Evolutionary conservation across 2,888 invertebrate species (phyloP), one percentile per base, ranked within the genome.

Genomic region (Caenorhabditis uteleia): DNA sequence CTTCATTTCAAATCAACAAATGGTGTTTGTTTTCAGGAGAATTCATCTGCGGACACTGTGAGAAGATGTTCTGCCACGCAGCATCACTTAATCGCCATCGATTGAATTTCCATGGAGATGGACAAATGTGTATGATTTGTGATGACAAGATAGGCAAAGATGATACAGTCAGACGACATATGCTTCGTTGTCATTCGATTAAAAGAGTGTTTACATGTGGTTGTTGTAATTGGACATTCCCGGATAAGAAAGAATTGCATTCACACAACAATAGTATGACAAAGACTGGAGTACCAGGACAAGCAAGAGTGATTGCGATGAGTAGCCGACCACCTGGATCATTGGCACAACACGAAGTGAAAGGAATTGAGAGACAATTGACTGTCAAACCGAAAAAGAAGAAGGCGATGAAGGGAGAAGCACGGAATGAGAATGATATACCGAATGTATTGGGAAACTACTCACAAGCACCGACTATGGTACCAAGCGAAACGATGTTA

Each of bases 141-240:
- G n/a, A 45, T 50, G 23, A 6, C 23, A 43, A 50, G 20, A 4
- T 16, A 2, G 7, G 25, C 38, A 23, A 20, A 16, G 69, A 73
- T 33, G 73, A 74, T 39, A 71, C 72, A 8, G 65, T 75, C n/a
- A 67, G 72, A 12, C 57, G 70, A 8, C 75, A 75, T 56, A 75
- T 75, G 75, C 42, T 42, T 16, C 8, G 26, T 2, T 26, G 50
- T 16, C 75, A 75, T 43, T 36, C 48, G 1, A 70, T 68, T 34
- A 48, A 43, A 3, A 27, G 74, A 5, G 71, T 75, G 18, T 75
- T 75, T 65, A 75, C 75, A 0, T 75, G 75, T 43, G 74, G 75
- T 3, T 75, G 75, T 67, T 75, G 75, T 48, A 75, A 75, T 36
- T 75, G 75, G 75, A 74, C 75, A n/a, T 75, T 75, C 47, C 74